These are phyloP conservation scores for Trichechus manatus DNA, from an alignment of 2,113 vertebrate genomes.

Conservation along the genomic window DNA sequence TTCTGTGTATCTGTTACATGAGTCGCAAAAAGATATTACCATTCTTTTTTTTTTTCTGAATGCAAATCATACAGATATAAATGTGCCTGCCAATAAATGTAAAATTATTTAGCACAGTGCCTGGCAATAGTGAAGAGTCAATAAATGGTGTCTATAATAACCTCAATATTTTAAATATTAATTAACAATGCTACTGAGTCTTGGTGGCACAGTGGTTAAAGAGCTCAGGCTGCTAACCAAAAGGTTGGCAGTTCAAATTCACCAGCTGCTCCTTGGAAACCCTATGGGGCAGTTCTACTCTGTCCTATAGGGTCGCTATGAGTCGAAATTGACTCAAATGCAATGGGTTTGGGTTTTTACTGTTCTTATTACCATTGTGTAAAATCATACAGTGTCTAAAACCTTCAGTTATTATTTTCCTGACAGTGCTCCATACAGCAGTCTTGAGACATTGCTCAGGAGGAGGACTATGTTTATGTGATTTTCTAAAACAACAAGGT, in stretches of 20 bases:
- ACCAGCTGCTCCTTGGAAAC: not conserved
- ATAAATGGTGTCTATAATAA: not conserved
- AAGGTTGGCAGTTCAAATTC: no score
- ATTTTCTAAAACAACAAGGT: not conserved
- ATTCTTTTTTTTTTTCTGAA: not conserved
- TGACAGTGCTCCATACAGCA: not conserved
- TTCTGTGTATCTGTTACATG: not conserved
- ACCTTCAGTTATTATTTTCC: not conserved
- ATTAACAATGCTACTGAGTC: no score
- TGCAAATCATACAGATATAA: constrained; percentile 34
- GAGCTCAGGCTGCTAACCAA: no score
- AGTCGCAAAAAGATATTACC: not conserved
- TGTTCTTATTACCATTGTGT: not conserved
- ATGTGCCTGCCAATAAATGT: not conserved
- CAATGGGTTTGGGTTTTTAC: no score
- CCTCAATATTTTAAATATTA: no score
- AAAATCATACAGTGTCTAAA: not conserved
- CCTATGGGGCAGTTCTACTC: no score
- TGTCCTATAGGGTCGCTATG: no score
- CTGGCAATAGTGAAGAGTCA: not conserved
- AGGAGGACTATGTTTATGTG: not conserved
- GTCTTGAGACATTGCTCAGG: not conserved
- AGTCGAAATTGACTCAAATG: no score
- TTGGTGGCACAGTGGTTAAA: no score
- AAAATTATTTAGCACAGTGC: not conserved